A percentile compares a stretch with the other conserved stretches of the same genome.
These are phyloP conservation scores for Ibidorhyncha struthersii DNA, from an alignment of 2,113 vertebrate species.

Conservation along the genomic window DNA sequence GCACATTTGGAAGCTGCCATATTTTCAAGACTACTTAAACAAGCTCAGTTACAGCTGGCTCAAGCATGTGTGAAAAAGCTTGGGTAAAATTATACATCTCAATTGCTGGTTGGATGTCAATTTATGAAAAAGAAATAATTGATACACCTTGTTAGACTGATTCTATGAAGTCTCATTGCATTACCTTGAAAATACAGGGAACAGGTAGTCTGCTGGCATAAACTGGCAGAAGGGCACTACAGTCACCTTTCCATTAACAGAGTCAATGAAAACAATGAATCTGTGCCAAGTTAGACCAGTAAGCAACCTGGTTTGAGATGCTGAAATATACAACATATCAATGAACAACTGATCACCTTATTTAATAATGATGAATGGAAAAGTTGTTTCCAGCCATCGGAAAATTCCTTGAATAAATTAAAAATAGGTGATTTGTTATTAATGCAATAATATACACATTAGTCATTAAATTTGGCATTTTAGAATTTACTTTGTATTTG, in stretches of 20 bases:
- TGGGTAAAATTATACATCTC: background rate
- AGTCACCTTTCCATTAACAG: background rate
- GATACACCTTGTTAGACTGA: background rate
- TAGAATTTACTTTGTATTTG: background rate
- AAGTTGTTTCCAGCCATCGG: background rate
- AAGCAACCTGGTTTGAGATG: background rate
- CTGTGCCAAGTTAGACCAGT: background rate
- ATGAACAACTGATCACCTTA: background rate
- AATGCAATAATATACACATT: background rate
- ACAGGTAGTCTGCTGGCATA: background rate
- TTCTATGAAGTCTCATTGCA: background rate
- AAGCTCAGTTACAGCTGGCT: background rate
- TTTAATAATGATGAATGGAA: background rate
- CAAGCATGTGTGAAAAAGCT: background rate
- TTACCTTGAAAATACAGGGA: background rate
- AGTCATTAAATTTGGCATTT: background rate
- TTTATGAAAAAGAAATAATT: background rate
- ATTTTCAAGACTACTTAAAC: background rate
- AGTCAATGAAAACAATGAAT: background rate
- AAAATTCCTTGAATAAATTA: background rate
- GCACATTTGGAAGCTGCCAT: background rate
- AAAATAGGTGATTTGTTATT: background rate
- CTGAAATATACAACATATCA: background rate
- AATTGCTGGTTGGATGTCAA: background rate
- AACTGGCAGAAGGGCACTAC: background rate